Conservation (phyloP, 2,113 vertebrate species). For the Calyptommatus sinebrachiatus region DNA sequence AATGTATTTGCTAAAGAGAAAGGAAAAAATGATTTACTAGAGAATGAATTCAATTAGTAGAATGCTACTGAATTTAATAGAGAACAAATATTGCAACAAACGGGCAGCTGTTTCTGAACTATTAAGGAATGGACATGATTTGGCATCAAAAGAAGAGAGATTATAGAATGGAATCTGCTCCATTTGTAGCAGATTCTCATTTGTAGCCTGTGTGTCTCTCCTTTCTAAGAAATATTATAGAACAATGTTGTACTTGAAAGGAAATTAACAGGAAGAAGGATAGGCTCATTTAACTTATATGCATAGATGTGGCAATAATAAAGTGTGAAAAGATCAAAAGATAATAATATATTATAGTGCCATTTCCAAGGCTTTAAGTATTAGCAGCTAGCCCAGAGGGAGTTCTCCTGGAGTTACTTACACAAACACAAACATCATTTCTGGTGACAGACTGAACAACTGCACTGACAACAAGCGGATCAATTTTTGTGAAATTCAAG, state of each 20-base stretch:
- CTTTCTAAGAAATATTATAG: constrained; percentile 44
- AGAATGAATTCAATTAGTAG: neutral
- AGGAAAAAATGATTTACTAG: neutral
- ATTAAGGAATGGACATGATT: neutral
- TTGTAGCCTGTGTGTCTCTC: neutral
- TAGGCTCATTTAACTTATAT: constrained; percentile 33
- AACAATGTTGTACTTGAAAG: constrained; percentile 43
- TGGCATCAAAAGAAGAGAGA: neutral
- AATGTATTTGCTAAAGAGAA: neutral
- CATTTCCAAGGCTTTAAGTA: constrained; percentile 46
- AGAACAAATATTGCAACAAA: neutral
- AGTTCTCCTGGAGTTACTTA: constrained; percentile 53
- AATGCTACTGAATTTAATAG: constrained; percentile 10
- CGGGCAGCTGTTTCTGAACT: constrained; percentile 26
- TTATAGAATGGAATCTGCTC: constrained; percentile 20
- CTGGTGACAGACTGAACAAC: constrained; percentile 43
- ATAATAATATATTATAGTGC: constrained; percentile 50
- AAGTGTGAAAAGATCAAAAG: constrained; percentile 41
- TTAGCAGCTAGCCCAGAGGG: constrained; percentile 46
- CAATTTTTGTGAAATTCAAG: constrained; percentile 45
- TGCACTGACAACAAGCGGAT: constrained; percentile 16
- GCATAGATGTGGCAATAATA: constrained; percentile 44
- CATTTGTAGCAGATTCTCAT: constrained; percentile 24
- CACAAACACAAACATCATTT: constrained; percentile 49
- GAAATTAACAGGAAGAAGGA: constrained; percentile 31